Evolutionary conservation across 2,113 vertebrate species (phyloP), one percentile per base, ranked within the genome.

Genomic region (Myodes glareolus): DNA sequence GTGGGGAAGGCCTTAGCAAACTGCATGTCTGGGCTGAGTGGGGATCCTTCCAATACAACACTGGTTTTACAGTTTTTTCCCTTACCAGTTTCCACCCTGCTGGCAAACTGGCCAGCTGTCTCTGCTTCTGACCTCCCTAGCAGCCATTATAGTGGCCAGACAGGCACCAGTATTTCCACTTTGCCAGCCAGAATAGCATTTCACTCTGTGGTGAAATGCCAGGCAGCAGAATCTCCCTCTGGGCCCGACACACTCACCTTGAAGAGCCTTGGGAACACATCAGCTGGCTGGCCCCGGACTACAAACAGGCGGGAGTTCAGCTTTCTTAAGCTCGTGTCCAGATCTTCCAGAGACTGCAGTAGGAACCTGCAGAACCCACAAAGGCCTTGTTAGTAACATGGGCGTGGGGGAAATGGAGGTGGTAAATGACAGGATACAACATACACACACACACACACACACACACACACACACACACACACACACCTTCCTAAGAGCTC

Each of bases 281-380:
- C 99, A 0, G 99, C 99, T 1, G 99, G 99, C 97, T 99, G 99
- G 42, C 99, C 99, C 97, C 99, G 98, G 63, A 99, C 99, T 0
- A 99, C 99, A 98, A 99, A 99, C 91, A 99, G 98, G 92, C 99
- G 99, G 12, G 99, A 99, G 96, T 99, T 99, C 33, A 99, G 98
- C 95, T 99, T 99, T 98, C 99, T 99, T 97, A 99, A 98, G 97
- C 99, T 99, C 90, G 98, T 99, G 98, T 99, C 99, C 98, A 99
- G 98, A 97, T 99, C 99, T 98, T 99, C 99, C 97, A 99, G 98
- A 42, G 99, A 99, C 87, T 99, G 99, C 73, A 99, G 98, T 7
- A 99, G 98, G 98, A 99, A 99, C 97, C 99, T 99, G 98, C 72
- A 87, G 85, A 94, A 84, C 84, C 92, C 72, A 98, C 76, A 97